Evolutionary conservation across 1,140 invertebrate species (phyloP), one percentile per base, ranked within the genome.

Genomic region (Ylistrum balloti): DNA sequence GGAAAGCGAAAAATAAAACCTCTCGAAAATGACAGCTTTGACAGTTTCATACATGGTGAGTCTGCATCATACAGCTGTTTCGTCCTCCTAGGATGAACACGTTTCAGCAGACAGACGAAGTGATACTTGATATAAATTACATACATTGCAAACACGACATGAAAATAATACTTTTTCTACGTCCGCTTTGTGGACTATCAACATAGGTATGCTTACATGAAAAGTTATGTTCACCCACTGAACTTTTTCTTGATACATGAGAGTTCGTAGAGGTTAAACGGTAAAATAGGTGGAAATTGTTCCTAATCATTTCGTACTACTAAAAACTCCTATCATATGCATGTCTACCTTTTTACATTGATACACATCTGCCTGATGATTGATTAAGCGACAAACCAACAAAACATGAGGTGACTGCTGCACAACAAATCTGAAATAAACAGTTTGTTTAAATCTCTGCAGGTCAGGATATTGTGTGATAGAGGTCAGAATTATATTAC

Each of bases 391-490:
- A 74, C 56, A 28, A n/a, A 7, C 56, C 56, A n/a, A 22, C 56
- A 74, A 74, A 74, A 74, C 56, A 74, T 28, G 56, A 22, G 2
- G 1, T 28, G 56, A 74, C 56, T 74, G 56, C 28, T 74, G n/a
- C 22, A 74, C 56, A 74, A 74, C 56, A 74, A 74, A n/a, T 17
- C n/a, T 74, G 22, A 28, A 74, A 74, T 74, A 5, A 74, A 74
- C n/a, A 74, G 56, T 74, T 74, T 74, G 56, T 74, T 74, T 74
- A 74, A 74, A 74, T 74, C 56, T 7, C 22, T n/a, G 56, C n/a
- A 74, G 56, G 56, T 74, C 56, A 74, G n/a, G 7, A 28, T 28
- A 74, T 28, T 11, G 22, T 74, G 56, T 74, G 56, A 74, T 74
- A n/a, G 56, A 74, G n/a, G 56, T 74, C 56, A 74, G 0, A 28